Evolutionary conservation across 2,113 vertebrate species (phyloP).

Genomic region (Colaptes auratus): DNA sequence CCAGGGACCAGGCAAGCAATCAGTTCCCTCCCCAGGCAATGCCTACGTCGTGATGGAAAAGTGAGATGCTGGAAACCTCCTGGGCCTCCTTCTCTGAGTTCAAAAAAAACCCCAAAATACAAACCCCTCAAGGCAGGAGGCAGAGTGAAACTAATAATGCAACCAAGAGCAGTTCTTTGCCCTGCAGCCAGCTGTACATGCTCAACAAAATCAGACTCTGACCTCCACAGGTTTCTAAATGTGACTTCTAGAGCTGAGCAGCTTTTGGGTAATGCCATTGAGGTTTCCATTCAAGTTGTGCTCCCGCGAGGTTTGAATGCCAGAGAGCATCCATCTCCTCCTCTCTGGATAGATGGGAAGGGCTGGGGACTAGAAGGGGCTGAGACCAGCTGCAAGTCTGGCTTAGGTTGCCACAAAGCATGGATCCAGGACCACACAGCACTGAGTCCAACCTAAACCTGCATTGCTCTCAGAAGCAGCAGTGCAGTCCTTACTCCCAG

Average conservation of each 20-base stretch:
- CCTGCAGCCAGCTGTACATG: neutral
- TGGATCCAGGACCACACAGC: no score
- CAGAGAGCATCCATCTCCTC: neutral
- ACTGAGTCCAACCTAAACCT: neutral
- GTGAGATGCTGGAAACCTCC: neutral
- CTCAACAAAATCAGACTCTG: neutral
- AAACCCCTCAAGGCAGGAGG: neutral
- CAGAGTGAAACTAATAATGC: neutral
- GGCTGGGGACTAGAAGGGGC: neutral
- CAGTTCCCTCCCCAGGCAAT: neutral
- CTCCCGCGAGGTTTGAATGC: neutral
- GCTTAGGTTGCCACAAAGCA: neutral
- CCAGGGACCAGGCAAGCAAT: neutral
- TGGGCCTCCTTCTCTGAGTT: neutral
- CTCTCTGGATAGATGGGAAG: neutral
- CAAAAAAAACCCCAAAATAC: no score
- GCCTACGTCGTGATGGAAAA: neutral
- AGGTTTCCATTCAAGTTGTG: neutral
- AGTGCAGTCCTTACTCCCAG: neutral
- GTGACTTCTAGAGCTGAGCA: neutral
- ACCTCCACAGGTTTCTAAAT: neutral
- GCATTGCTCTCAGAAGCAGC: neutral
- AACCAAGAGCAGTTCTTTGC: neutral
- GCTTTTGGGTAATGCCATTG: neutral
- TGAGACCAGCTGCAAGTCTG: neutral